These are phyloP conservation scores for Strigops habroptila DNA, from an alignment of 2,113 vertebrate genomes.

Conservation along the genomic window DNA sequence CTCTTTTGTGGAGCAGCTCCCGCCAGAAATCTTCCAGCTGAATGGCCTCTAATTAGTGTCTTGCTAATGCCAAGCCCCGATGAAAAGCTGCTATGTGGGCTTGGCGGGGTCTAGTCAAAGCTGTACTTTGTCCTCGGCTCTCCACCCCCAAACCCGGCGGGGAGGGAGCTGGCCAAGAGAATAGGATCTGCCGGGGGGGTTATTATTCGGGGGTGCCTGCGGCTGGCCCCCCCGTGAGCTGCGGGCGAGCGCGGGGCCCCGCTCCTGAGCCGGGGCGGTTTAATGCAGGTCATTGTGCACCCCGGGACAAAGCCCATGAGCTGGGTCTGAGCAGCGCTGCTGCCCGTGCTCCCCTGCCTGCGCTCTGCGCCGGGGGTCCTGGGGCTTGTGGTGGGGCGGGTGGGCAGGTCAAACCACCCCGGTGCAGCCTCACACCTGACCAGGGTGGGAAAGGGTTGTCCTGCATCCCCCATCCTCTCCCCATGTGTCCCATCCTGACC, in stretches of 20 bases:
- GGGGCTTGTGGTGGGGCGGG: accelerated
- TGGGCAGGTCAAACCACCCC: not conserved
- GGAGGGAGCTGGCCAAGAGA: slow-evolving; percentile 54
- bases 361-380: accelerated
- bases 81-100: slow-evolving; percentile 71
- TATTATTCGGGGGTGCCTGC: slow-evolving; percentile 14
- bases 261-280: not conserved
- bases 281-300: slow-evolving; percentile 18
- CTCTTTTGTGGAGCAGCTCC: slow-evolving; percentile 70
- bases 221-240: not conserved
- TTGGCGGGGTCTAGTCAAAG: slow-evolving; percentile 59
- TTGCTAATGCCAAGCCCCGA: slow-evolving; percentile 61
- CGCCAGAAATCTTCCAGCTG: slow-evolving; percentile 68
- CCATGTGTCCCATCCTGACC: not conserved
- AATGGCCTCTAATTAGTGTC: slow-evolving; percentile 71
- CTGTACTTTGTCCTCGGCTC: slow-evolving; percentile 60
- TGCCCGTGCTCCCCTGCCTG: not conserved
- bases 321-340: not conserved
- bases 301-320: not conserved
- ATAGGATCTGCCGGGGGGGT: slow-evolving; percentile 3
- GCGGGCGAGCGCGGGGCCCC: not conserved
- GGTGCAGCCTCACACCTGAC: accelerated
- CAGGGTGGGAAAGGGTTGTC: not conserved
- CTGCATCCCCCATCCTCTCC: not conserved
- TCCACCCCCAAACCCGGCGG: slow-evolving; percentile 35